These are phyloP conservation scores for Leptinotarsa peninsularis DNA, from an alignment of 2,888 invertebrate genomes.

Conservation along the genomic window DNA sequence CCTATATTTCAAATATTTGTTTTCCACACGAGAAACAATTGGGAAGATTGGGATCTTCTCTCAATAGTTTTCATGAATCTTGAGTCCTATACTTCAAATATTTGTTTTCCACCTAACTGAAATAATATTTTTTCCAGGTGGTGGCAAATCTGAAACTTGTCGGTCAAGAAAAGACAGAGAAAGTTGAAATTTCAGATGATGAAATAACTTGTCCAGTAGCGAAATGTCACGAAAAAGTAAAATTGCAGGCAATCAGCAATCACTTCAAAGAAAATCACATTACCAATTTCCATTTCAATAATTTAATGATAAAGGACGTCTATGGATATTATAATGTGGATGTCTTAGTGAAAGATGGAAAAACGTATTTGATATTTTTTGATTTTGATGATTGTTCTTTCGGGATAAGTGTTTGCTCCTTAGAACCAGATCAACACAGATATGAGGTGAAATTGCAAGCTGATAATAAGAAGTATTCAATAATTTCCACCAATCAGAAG, in stretches of 20 bases:
- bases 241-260: constrained; percentile 29
- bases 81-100: too few species aligned
- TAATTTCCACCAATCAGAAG: constrained; percentile 34
- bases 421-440: constrained; percentile 25
- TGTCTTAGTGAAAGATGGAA: constrained; percentile 35
- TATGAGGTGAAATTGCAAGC: constrained; percentile 36
- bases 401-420: constrained; percentile 38
- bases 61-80: too few species aligned
- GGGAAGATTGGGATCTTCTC: too few species aligned
- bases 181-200: constrained; percentile 18
- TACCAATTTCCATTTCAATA: constrained; percentile 42
- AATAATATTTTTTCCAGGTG: constrained; percentile 1
- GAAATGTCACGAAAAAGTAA: constrained; percentile 37
- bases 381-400: constrained; percentile 37
- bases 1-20: too few species aligned
- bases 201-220: constrained; percentile 39
- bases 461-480: constrained; percentile 31
- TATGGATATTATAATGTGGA: constrained; percentile 40
- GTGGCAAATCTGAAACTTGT: constrained; percentile 30
- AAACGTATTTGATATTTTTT: constrained; percentile 40
- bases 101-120: background rate
- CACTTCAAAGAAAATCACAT: constrained; percentile 44
- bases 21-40: background rate
- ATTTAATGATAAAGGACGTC: constrained; percentile 34
- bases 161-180: constrained; percentile 2